Base-by-base conservation (phyloP, 2,797 vertebrate species). In the Urophycis tenuis region DNA sequence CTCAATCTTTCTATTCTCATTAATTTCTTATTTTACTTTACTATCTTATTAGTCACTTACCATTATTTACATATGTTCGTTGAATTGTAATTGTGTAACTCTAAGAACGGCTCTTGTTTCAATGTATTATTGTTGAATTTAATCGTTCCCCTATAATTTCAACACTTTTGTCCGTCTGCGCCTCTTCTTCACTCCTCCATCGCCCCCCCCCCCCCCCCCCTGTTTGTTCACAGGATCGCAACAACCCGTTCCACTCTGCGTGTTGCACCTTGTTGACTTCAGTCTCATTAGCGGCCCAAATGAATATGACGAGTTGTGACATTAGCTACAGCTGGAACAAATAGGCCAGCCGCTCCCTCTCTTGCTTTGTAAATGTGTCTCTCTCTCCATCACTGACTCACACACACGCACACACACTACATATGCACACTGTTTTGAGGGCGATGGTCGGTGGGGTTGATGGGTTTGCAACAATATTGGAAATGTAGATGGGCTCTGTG, bases 231-330 rank as follows among this genome's bases (percentile, higher is more conserved):
- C 76, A 19, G 0, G 74, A 25, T 71, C 75, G 53, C n/a, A 0
- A 49, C 77, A 17, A 71, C 83, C 78, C 12, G 6, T 80, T 84
- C 81, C 72, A 67, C 81, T 87, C 25, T 85, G 84, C 80, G n/a
- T 73, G 87, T 85, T 87, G 87, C 88, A 88, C 85, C 87, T 87
- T 92, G 92, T 90, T 91, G 91, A 93, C 91, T 90, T 87, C 83
- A 88, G 86, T 81, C 89, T 92, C 91, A 93, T 94, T 93, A 93
- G 82, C 83, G 86, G 83, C 82, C 89, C 90, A 92, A 93, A 93
- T 93, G 89, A 92, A 93, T 90, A 89, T 93, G 93, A 94, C 89
- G 87, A 92, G 92, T 92, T 91, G 88, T 92, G 91, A 92, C 91
- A 93, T 93, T 92, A 92, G 87, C 89, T 90, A 83, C 92, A 90